phyloP scores from a whole-genome alignment of 1,140 invertebrate genomes.

The Tetranychus cinnabarinus region DNA sequence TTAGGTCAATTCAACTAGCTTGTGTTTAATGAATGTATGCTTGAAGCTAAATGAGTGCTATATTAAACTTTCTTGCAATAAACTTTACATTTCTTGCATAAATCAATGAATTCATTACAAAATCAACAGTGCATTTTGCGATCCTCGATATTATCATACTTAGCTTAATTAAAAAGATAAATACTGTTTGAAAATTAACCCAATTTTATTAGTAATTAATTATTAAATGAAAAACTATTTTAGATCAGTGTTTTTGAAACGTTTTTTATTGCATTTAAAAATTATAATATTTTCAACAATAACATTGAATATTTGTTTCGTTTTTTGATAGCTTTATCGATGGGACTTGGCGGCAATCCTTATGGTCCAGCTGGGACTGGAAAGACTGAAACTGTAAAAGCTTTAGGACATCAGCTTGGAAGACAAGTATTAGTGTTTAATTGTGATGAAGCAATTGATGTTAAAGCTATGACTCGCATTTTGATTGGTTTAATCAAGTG shows the following conservation, averaged over 20 bases:
- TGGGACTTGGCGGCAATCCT: conserved; percentile 91
- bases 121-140: too few relatives aligned
- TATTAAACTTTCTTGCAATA: too few relatives aligned
- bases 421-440: conserved; percentile 87
- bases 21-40: too few relatives aligned
- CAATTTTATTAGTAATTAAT: not conserved
- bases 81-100: too few relatives aligned
- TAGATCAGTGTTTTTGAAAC: not conserved
- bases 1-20: too few relatives aligned
- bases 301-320: not conserved
- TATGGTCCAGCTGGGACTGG: conserved; percentile 96
- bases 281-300: not conserved
- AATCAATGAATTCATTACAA: too few relatives aligned
- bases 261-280: not conserved
- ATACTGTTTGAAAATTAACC: too few relatives aligned
- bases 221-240: not conserved
- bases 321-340: conserved; percentile 43
- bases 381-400: conserved; percentile 93
- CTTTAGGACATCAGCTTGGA: conserved; percentile 63
- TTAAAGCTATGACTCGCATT: conserved; percentile 72
- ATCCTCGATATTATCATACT: too few relatives aligned
- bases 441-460: conserved; percentile 92
- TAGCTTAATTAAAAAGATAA: too few relatives aligned
- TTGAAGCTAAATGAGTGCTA: too few relatives aligned
- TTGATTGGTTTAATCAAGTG: conserved; percentile 72